Evolutionary conservation across 2,888 invertebrate species (phyloP), one percentile per base, ranked within the genome.

Genomic region (Chrysina gloriosa): DNA sequence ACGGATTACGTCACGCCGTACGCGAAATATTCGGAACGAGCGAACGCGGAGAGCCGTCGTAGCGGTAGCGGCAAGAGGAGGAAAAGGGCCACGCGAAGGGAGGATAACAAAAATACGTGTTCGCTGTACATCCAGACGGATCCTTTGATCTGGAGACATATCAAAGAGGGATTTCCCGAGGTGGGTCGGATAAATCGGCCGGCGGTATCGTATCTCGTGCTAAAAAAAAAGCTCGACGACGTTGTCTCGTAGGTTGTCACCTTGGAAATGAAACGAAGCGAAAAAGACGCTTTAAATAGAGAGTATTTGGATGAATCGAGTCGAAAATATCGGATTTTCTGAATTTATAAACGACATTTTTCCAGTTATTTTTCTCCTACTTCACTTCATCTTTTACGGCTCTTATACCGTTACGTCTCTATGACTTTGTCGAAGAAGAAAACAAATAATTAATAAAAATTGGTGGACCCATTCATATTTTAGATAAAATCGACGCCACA

Each of bases 61-160:
- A 72, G n/a, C 39, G 54, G 63, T n/a, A n/a, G 42, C 67, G 36
- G 2, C 5, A 27, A 3, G 5, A 72, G 80, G 69, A 76, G 78
- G 58, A 80, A 77, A 72, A 73, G 82, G 66, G 89, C 88, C 23
- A 84, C 88, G 34, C 73, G 88, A 70, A 87, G 89, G 74, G 92
- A 90, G 75, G 89, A 92, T 81, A 91, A 90, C 80, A 91, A 90
- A 76, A 95, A 94, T 84, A 95, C 97, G 67, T 98, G 98, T 84
- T 95, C 96, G 65, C 89, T 98, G 73, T 98, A 93, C 84, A 95
- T 99, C 84, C 97, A 98, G 85, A 98, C 99, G 19, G 99, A 99
- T 86, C 98, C 98, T 74, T 90, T 97, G 75, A 93, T 99, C 82
- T 99, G 98, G 96, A 89, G 93, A 79, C 96, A 97, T 82, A 95